phyloP scores from a whole-genome alignment of 2,888 invertebrate genomes.

The Drosophila heteroneura region DNA sequence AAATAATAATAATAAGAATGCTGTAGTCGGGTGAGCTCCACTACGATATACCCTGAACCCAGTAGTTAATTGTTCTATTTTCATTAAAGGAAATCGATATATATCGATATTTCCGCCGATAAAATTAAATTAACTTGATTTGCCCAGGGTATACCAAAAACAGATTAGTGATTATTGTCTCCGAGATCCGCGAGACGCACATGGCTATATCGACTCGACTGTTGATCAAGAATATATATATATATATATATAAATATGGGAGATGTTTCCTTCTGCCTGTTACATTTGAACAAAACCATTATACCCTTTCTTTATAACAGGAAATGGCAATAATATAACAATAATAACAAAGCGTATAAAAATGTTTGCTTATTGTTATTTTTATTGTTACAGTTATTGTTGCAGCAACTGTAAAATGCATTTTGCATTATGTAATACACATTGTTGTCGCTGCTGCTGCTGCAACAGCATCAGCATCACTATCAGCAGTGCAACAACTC shows the following conservation, averaged over 20 bases:
- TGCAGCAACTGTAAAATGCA: constrained; percentile 21
- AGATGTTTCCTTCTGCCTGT: neutral
- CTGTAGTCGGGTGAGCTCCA: neutral
- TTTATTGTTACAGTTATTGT: constrained; percentile 1
- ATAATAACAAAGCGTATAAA: constrained; percentile 2
- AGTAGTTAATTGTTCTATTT: neutral
- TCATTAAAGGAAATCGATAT: neutral
- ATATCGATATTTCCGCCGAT: neutral
- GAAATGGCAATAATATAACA: neutral
- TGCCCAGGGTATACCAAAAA: neutral
- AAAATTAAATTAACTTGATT: neutral
- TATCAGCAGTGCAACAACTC: constrained; percentile 37
- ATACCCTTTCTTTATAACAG: neutral
- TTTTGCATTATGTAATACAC: constrained; percentile 49
- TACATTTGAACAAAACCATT: neutral
- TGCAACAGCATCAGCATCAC: neutral
- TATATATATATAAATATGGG: neutral
- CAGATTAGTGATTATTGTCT: neutral
- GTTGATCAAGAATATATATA: neutral
- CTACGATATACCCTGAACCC: neutral
- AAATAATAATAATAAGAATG: neutral
- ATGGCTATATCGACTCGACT: neutral
- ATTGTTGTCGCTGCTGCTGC: constrained; percentile 13
- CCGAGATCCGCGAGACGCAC: neutral
- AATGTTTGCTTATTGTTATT: constrained; percentile 10